phyloP scores from a whole-genome alignment of 2,797 vertebrate species.

The Cyprinella venusta region DNA sequence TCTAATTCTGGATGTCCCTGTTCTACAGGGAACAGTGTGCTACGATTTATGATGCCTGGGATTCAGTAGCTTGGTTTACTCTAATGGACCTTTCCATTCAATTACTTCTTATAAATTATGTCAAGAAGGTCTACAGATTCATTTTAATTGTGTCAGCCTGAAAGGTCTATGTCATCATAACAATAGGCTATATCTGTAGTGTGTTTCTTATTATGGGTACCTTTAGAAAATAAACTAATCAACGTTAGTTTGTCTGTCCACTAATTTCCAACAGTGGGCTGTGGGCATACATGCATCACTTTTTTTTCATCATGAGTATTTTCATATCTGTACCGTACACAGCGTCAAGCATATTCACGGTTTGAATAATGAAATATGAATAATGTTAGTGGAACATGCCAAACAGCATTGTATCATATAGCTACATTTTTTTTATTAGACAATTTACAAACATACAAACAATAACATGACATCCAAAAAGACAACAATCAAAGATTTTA shows the following conservation, averaged over 20 bases:
- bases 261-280: not conserved
- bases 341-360: no score
- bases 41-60: slow-evolving; percentile 53
- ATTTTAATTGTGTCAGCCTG: not conserved
- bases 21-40: slow-evolving; percentile 45
- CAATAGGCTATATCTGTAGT: not conserved
- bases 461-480: no score
- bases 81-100: slow-evolving; percentile 28
- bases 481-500: no score
- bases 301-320: not conserved
- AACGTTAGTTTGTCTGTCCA: not conserved
- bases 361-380: not conserved
- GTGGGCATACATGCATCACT: not conserved
- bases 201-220: not conserved
- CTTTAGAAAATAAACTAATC: not conserved
- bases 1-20: slow-evolving; percentile 64
- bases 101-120: not conserved
- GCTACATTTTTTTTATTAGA: no score
- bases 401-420: not conserved
- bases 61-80: slow-evolving; percentile 24
- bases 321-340: not conserved
- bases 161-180: not conserved
- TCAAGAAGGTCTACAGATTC: not conserved
- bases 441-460: no score
- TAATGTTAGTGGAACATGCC: not conserved